These are phyloP conservation scores for Etia nguti DNA, from an alignment of 2,113 vertebrate species.

Conservation along the genomic window DNA sequence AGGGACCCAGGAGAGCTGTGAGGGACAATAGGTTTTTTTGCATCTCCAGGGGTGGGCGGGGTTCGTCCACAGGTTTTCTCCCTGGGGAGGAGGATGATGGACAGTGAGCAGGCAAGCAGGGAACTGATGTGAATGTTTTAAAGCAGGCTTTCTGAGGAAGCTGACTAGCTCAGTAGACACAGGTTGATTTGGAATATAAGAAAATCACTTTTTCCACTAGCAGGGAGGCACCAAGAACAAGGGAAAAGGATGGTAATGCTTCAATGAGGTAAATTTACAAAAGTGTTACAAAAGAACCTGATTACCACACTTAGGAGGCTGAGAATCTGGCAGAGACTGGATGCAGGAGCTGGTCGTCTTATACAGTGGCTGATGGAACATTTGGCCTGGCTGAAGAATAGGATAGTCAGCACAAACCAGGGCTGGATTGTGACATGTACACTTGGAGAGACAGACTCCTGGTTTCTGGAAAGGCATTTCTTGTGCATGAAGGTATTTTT, in stretches of 20 bases:
- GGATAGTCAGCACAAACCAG: neutral
- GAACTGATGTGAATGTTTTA: neutral
- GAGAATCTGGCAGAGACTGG: neutral
- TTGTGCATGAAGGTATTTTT: neutral
- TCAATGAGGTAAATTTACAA: neutral
- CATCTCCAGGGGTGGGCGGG: neutral
- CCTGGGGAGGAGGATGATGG: neutral
- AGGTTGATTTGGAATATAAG: neutral
- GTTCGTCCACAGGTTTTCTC: neutral
- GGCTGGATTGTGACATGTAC: neutral
- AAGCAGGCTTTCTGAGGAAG: neutral
- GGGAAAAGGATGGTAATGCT: neutral
- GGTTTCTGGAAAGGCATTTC: neutral
- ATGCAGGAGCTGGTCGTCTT: neutral
- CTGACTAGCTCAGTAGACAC: neutral
- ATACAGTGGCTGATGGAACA: accelerated
- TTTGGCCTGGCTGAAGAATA: neutral
- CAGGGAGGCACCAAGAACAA: neutral
- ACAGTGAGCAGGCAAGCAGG: neutral
- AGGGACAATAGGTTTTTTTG: accelerated
- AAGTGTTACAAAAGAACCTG: neutral
- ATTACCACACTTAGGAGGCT: neutral
- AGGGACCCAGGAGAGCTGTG: neutral
- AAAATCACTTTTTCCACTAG: neutral
- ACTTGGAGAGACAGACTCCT: neutral